These are phyloP conservation scores for Mormyrus lacerda DNA, from an alignment of 2,113 vertebrate genomes.

Conservation along the genomic window DNA sequence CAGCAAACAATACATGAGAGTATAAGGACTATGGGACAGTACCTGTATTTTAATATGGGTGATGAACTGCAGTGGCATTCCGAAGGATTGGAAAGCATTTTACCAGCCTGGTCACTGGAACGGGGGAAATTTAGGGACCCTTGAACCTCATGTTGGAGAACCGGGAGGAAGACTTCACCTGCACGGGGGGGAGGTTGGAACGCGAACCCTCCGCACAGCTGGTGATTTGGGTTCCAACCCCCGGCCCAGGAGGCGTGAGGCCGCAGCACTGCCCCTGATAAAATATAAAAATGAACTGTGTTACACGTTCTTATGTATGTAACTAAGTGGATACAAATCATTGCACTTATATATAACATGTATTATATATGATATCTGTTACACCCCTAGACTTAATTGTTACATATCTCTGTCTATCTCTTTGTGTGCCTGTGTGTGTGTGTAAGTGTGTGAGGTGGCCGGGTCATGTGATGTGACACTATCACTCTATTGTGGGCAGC, in stretches of 20 bases:
- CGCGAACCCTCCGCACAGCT: not conserved
- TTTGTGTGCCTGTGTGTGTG: not conserved
- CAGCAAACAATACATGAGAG: not conserved
- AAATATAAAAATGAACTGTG: not conserved
- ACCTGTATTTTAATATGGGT: not conserved
- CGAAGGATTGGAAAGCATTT: not conserved
- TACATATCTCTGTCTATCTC: not conserved
- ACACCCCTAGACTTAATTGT: not conserved
- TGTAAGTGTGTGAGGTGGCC: not conserved
- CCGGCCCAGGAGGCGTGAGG: not conserved
- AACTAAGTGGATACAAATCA: not conserved
- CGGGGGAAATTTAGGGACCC: not conserved
- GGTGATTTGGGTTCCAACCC: not conserved
- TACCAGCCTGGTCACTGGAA: not conserved
- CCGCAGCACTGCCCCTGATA: not conserved
- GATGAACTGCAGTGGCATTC: not conserved
- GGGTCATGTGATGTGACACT: not conserved
- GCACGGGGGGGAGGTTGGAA: not conserved
- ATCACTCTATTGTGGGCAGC: not conserved
- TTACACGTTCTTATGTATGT: not conserved
- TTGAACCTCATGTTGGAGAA: not conserved
- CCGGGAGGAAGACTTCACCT: not conserved
- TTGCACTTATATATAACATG: not conserved
- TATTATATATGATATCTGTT: not conserved
- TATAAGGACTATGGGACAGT: not conserved